Evolutionary conservation across 1,140 invertebrate species (phyloP), one percentile per base, ranked within the genome.

Genomic region (Xylocopa sonorina): DNA sequence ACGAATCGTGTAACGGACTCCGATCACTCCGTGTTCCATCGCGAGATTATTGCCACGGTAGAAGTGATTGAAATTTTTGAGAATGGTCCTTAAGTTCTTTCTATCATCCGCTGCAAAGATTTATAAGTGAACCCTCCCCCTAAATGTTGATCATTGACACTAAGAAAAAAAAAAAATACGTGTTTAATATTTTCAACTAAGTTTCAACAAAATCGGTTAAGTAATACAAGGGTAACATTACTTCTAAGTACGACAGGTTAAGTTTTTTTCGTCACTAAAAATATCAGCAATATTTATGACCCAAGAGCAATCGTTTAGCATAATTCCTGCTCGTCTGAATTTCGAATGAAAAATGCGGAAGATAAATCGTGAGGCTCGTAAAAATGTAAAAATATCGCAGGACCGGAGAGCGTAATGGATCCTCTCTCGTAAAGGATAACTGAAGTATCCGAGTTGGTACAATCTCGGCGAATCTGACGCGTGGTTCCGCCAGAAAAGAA

Each of bases 381-480:
- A 51, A 53, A 24, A 69, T 27, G 66, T 1, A 55, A 38, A 51
- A 24, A 27, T 66, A 29, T 46, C 5, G 24, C n/a, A 68, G 66
- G 66, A 68, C 51, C 51, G 0, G 3, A 24, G 21, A 53, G 14
- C n/a, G n/a, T 16, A 16, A 12, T 3, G 6, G 16, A 32, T 18
- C 38, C 2, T 62, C 5, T 14, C 10, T 0, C 1, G 21, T 7
- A 21, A 34, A 21, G n/a, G 24, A 32, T 34, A 18, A 69, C 18
- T 10, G 50, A 57, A 64, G 48, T n/a, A 3, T 63, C 16, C 5
- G 48, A 62, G 81, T 80, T 71, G 77, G 16, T 24, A 38, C 75
- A 83, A 41, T 83, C 76, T 10, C 57, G 55, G 50, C 75, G 60
- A 84, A 72, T 67, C 60, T 80, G 58, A 76, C 50, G 53, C 64